Evolutionary conservation across 2,888 invertebrate species (phyloP), one percentile per base, ranked within the genome.

Genomic region (Heliconius charithonia): DNA sequence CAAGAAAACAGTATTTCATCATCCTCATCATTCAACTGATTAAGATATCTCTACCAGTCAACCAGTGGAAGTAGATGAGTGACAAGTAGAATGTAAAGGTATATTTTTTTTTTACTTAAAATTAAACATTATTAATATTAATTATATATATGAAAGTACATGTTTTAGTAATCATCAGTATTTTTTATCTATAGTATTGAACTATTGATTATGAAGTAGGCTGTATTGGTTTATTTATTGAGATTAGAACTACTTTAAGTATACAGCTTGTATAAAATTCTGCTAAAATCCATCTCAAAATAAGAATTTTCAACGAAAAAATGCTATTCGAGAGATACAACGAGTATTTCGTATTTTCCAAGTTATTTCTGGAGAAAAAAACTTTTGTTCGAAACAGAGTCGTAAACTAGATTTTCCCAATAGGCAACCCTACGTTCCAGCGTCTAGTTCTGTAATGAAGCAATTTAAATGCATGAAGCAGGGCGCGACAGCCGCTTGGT

Each of bases 381-480:
- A 86, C 80, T 85, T 85, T 83, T 75, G 65, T 79, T 79, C 76
- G 80, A 82, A 82, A 75, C 80, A 67, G 79, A 83, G 83, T 82
- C 80, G 80, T 83, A 84, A 84, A 83, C 83, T 82, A 83, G 82
- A 83, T 85, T 87, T 90, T 90, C 91, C 90, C 89, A 84, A 85
- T 86, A 87, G 93, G 86, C 95, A 95, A 91, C 95, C 94, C 95
- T 95, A 91, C 84, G 85, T 85, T 85, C 87, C 88, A 89, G 87
- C 91, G 93, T 94, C 94, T 94, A 93, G 92, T 91, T 92, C 93
- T 88, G 92, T 95, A 95, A 95, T 95, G 95, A 95, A 95, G 95
- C 95, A 95, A 95, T 95, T 95, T 95, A 95, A 95, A 95, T 95
- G 95, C 95, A 95, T 95, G 95, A 95, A 94, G 94, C 93, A 95